Evolutionary conservation across 2,888 invertebrate species (phyloP), one percentile per base, ranked within the genome.

Genomic region (Cosmopolites sordidus): DNA sequence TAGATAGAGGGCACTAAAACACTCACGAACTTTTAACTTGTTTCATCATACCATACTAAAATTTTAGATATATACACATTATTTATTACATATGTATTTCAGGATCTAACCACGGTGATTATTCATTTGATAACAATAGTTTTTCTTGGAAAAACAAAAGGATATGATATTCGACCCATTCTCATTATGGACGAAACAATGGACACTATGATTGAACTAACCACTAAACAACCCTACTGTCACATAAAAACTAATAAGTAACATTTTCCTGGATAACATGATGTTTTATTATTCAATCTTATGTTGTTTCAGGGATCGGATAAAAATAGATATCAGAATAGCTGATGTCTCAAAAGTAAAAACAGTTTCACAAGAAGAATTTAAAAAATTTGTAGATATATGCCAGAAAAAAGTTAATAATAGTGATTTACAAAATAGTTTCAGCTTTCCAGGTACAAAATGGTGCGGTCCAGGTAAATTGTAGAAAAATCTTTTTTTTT

Each of bases 391-490:
- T 49, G 80, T 80, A 62, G 75, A 77, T 46, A 79, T 82, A 5
- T 83, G 83, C 62, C 75, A 60, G 22, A 63, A 60, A 41, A 64
- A 68, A 44, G 60, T 64, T 16, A 63, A 69, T 5, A 56, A 62
- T 12, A 62, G 66, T 0, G 63, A 66, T 4, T 66, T 69, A 53
- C 69, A 73, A 51, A 71, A 72, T 2, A 79, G 79, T n/a, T 80
- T 81, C 63, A 79, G 79, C 29, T 81, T 79, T 66, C 82, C 83
- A 48, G 88, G 87, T 1, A 89, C 89, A 0, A 86, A 87, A 66
- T 89, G 88, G 87, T 89, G 88, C 68, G 88, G 88, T 1, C 83
- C 84, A 43, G 88, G 79, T 76, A 64, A 65, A n/a, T n/a, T n/a
- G n/a, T n/a, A n/a, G n/a, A n/a, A n/a, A n/a, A n/a, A n/a, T n/a